Evolutionary conservation across 2,797 vertebrate species (phyloP), one percentile per base, ranked within the genome.

Genomic region (Ispidina picta): DNA sequence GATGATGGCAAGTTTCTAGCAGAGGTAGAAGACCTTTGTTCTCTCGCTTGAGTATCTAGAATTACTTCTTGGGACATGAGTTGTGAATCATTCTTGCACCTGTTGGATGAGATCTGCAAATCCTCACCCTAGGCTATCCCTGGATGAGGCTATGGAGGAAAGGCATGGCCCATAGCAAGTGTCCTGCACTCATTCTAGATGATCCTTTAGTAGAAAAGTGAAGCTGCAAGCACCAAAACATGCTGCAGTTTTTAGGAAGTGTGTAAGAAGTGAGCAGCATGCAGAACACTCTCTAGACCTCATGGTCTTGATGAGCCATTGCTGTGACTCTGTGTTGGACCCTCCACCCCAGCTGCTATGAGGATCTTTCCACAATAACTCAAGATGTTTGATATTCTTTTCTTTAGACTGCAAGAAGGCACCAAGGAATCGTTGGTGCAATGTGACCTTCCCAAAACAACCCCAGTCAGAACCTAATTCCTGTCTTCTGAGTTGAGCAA

Each of bases 251-350:
- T 73, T 77, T 55, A 76, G n/a, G 74, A 80, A 64, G n/a, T 2
- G 0, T 59, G 4, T 49, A 58, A 41, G 51, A 69, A 56, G 21
- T 12, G 12, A 52, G 26, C 12, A 35, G 18, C 0, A 0, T 46
- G 46, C 18, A 60, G n/a, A 13, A 65, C 9, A 3, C 39, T 59
- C 7, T 17, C 10, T 35, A 46, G 26, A 71, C 19, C n/a, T 84
- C 37, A 18, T 5, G 29, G 62, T 18, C 62, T 62, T 51, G 31
- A 16, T 55, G 31, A 55, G 39, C 46, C 15, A 12, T 51, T 31
- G 2, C 4, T 74, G 22, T 43, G 64, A 69, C 3, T 48, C 22
- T 23, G 10, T 39, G 11, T 14, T 79, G 31, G 72, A 64, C 7
- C 8, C 23, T 14, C 10, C 20, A 41, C 46, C 16, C 10, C 20